Percentiles rank a stretch among this genome's conserved stretches.
phyloP scores from a whole-genome alignment of 2,888 invertebrate genomes.

The Apamea crenata region DNA sequence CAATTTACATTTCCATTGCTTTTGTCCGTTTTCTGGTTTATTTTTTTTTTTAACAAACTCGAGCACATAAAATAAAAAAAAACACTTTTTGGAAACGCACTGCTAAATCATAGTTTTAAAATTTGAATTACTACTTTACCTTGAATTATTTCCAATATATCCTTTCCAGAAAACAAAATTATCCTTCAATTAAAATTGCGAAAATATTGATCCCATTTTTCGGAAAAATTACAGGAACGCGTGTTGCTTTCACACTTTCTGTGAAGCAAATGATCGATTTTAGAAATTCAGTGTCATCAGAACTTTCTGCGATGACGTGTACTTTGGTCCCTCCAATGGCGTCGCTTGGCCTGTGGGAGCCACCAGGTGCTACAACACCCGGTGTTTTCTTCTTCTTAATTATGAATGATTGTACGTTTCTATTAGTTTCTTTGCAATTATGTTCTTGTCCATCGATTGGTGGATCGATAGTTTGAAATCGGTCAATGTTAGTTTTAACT shows the following conservation, averaged over 20 bases:
- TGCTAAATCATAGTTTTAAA: neutral
- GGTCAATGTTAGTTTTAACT: conserved; percentile 71
- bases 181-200: conserved; percentile 8
- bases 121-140: conserved; percentile 42
- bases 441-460: conserved; percentile 66
- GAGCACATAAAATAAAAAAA: neutral
- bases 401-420: conserved; percentile 75
- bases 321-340: conserved; percentile 78
- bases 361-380: conserved; percentile 76
- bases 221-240: conserved; percentile 52
- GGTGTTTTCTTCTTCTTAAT: conserved; percentile 81
- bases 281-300: conserved; percentile 74
- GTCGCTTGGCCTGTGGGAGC: conserved; percentile 73
- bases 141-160: conserved; percentile 51
- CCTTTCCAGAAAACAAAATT: conserved; percentile 19
- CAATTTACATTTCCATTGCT: neutral
- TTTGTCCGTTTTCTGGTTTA: too few species aligned
- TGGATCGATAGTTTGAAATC: conserved; percentile 71
- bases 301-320: conserved; percentile 79
- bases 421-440: conserved; percentile 65
- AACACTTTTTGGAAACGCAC: neutral
- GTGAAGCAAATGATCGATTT: conserved; percentile 80
- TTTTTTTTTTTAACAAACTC: neutral
- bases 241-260: conserved; percentile 69
- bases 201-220: conserved; percentile 36